phyloP scores from a whole-genome alignment of 2,797 vertebrate genomes.

The Chelonia mydas region DNA sequence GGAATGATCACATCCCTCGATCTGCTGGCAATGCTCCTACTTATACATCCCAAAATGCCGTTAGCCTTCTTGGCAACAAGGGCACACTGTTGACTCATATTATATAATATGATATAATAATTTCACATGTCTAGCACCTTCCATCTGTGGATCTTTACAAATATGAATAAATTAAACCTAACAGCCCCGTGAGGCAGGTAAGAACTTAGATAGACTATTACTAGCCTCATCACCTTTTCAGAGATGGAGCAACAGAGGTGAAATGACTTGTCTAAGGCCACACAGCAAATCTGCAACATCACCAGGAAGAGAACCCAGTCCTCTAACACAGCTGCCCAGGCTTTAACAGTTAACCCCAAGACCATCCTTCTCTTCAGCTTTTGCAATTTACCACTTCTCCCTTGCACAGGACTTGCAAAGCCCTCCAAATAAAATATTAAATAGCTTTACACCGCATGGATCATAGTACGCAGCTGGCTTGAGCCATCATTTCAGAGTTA shows the following conservation, averaged over 20 bases:
- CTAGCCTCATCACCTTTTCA: background rate
- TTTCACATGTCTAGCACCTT: conserved; percentile 36
- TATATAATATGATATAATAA: background rate
- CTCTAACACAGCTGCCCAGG: background rate
- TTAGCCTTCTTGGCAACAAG: no score
- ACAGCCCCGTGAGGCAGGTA: conserved; percentile 19
- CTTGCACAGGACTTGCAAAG: no score
- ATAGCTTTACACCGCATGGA: no score
- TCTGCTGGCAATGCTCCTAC: no score
- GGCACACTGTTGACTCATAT: no score
- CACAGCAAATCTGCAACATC: background rate
- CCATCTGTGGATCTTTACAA: background rate
- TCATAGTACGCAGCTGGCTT: background rate
- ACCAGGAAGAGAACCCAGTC: background rate
- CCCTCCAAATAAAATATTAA: no score
- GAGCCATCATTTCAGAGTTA: background rate
- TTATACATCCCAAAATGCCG: no score
- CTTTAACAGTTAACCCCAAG: background rate
- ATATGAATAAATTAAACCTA: conserved; percentile 25
- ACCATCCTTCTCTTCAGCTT: background rate
- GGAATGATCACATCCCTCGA: no score
- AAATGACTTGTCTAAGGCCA: background rate
- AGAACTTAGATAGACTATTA: background rate
- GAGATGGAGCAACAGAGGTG: background rate
- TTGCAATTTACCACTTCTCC: background rate